Base-by-base conservation (phyloP, 2,888 invertebrate species). In the Villa cingulata region DNA sequence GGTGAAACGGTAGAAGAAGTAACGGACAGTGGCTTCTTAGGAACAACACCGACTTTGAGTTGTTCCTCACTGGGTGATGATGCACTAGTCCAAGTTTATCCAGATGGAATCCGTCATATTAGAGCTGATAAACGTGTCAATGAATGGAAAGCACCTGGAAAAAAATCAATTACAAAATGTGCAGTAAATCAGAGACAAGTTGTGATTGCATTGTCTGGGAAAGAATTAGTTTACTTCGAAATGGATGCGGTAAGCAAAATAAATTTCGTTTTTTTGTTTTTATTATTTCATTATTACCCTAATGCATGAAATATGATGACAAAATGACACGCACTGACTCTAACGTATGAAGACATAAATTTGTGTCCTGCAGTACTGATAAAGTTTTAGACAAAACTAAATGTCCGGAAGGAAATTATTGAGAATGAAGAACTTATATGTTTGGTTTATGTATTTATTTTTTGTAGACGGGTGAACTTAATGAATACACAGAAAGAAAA, bases 1-100 rank as follows among this genome's bases (percentile, higher is more conserved):
- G 98, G 98, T 57, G 98, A 98, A 71, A 98, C 97, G 15, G 98
- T 99, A n/a, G 98, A 99, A 71, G 98, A 99, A 83, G 98, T 98
- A 20, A 95, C 97, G 0, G 98, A 99, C 70, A 97, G 97, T 53
- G 98, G 98, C 40, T 98, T 99, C 70, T 75, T 98, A 60, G 97
- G 97, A 51, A 98, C 97, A 0, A 97, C 97, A 1, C 96, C 97
- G 0, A 99, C 98, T 0, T 74, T 99, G n/a, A 89, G 92, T 53
- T 98, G 98, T 71, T 92, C 95, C 12, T 90, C 96, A 34, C 77
- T 99, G 27, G 97, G 97, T 47, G 96, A 91, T 62, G 97, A 99
- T 71, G 95, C 97, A 1, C 73, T 98, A 20, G 94, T 98, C 2
- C 98, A 98, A 77, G 95, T 97, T 15, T 98, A 98, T 70, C 96